These are phyloP conservation scores for Papilio xuthus DNA, from an alignment of 1,140 invertebrate species.

Conservation along the genomic window DNA sequence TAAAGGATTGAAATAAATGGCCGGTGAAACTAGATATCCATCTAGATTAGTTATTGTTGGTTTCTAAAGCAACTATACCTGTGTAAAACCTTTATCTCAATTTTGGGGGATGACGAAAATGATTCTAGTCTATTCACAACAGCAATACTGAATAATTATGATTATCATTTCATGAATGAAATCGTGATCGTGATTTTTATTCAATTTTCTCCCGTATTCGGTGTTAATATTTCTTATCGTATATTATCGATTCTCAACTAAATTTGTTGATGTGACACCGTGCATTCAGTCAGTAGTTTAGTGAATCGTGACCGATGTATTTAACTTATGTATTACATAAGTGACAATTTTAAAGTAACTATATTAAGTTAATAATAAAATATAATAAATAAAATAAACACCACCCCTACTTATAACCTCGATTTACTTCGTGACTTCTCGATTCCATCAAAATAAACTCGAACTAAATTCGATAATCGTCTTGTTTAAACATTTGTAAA, in stretches of 20 bases:
- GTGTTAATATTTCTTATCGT: neutral
- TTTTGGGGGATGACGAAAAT: no score
- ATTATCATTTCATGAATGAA: no score
- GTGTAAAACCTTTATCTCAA: no score
- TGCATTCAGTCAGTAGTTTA: slow-evolving; percentile 1
- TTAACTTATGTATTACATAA: neutral
- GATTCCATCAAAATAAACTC: neutral
- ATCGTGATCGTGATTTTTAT: no score
- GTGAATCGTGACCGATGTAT: neutral
- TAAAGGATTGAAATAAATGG: neutral
- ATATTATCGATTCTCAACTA: neutral
- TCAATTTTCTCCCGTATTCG: no score
- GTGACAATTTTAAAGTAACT: neutral
- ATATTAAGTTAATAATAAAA: neutral
- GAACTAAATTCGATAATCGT: slow-evolving; percentile 6
- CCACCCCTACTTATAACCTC: neutral
- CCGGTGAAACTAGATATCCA: no score
- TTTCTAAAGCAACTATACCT: no score
- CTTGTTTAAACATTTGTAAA: neutral
- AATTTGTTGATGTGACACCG: neutral
- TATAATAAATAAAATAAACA: neutral
- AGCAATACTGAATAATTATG: no score
- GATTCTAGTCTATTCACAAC: no score
- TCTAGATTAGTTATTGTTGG: no score
- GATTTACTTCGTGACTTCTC: neutral